A percentile compares a stretch with the other conserved stretches of the same genome.
Evolutionary conservation across 2,888 invertebrate species (phyloP).

Genomic region (Zygaena filipendulae): DNA sequence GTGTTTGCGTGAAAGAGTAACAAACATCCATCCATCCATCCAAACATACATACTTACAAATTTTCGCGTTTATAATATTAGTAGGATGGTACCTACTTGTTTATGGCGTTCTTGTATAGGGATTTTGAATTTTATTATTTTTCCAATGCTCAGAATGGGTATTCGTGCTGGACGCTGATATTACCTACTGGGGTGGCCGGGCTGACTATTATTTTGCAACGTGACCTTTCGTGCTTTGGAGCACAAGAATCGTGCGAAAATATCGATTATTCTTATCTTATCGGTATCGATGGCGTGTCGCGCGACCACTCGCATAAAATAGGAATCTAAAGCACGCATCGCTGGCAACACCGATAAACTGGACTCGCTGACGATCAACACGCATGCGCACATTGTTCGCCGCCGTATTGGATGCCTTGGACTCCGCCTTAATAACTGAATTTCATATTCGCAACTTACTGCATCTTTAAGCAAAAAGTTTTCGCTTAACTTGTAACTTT

Average conservation of each 20-base stretch:
- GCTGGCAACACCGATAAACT: slow-evolving; percentile 13
- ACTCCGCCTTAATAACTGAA: slow-evolving; percentile 47
- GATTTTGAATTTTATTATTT: too few species aligned
- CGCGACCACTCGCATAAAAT: slow-evolving; percentile 34
- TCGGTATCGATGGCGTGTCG: slow-evolving; percentile 43
- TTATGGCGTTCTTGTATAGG: too few species aligned
- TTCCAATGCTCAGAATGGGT: too few species aligned
- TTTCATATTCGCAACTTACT: slow-evolving; percentile 36
- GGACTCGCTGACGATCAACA: slow-evolving; percentile 14
- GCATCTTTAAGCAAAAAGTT: too few species aligned
- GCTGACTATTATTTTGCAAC: slow-evolving; percentile 48
- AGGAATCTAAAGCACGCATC: slow-evolving; percentile 40
- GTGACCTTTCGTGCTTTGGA: slow-evolving; percentile 57
- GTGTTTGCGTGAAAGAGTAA: too few species aligned
- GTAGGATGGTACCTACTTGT: too few species aligned
- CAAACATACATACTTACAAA: too few species aligned
- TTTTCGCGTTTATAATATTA: too few species aligned
- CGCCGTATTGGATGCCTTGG: slow-evolving; percentile 45
- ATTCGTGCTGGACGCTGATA: too few species aligned
- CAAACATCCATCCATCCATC: too few species aligned
- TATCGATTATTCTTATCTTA: slow-evolving; percentile 37
- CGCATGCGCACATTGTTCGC: slow-evolving; percentile 45
- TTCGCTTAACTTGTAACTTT: neutral
- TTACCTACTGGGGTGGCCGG: too few species aligned
- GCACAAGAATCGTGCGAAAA: slow-evolving; percentile 57